Conservation (phyloP, 30 jellyfish, hydroid and myxozoan genomes). For the Euphysa ruthae region DNA sequence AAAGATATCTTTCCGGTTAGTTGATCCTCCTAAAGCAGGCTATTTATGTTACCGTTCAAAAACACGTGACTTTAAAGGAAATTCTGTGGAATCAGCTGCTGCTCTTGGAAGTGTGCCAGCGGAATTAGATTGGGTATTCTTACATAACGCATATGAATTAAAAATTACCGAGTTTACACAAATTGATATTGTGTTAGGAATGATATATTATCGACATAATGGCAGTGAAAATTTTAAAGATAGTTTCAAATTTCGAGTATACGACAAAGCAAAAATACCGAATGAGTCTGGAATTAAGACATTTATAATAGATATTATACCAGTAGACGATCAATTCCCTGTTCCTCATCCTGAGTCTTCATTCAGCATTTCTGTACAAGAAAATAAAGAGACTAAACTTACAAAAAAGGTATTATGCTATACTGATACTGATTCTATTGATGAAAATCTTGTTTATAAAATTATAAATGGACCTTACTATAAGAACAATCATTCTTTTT, state of each 20-base stretch:
- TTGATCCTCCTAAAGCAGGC: conserved; percentile 73
- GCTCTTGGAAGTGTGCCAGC: background rate
- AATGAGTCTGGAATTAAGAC: conserved; percentile 78
- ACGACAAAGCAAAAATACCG: conserved; percentile 69
- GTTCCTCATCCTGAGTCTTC: conserved; percentile 72
- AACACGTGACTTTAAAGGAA: conserved; percentile 29
- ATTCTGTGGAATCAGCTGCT: background rate
- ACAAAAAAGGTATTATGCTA: conserved; percentile 53
- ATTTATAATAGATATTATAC: conserved; percentile 57
- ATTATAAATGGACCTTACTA: background rate
- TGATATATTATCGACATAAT: conserved; percentile 63
- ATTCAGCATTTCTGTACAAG: conserved; percentile 51
- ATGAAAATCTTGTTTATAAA: conserved; percentile 39
- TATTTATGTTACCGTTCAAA: conserved; percentile 45
- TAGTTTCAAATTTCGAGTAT: conserved; percentile 75
- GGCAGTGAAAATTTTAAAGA: conserved; percentile 72
- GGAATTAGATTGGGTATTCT: conserved; percentile 31
- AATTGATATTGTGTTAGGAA: conserved; percentile 67
- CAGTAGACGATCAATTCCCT: conserved; percentile 78
- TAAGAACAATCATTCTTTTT: background rate
- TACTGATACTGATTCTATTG: conserved; percentile 74
- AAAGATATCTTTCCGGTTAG: conserved; percentile 42
- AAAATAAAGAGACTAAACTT: conserved; percentile 30
- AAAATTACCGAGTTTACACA: conserved; percentile 69
- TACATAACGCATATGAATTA: conserved; percentile 34